Conservation (phyloP, 2,113 vertebrate species). For the Tupaia chinensis region DNA sequence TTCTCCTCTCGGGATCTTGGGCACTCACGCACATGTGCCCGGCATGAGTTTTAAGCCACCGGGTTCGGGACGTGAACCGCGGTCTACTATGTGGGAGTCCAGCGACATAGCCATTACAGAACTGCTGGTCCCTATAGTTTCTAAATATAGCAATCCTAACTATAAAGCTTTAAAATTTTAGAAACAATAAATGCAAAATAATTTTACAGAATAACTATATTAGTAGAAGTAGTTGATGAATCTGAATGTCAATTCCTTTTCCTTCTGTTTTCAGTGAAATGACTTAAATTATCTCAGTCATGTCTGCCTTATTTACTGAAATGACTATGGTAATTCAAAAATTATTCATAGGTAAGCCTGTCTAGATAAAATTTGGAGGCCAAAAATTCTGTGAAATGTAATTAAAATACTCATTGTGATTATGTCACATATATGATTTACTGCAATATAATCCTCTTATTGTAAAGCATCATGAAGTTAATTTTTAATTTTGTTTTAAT, state of each 20-base stretch:
- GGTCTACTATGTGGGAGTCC: too few species aligned
- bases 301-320: neutral
- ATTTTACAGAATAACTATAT: neutral
- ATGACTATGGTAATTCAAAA: neutral
- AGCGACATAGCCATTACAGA: too few species aligned
- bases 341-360: neutral
- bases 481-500: neutral
- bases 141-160: neutral
- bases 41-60: too few species aligned
- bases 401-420: constrained; percentile 44
- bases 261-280: neutral
- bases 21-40: too few species aligned
- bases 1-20: too few species aligned
- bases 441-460: neutral
- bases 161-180: neutral
- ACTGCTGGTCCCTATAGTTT: neutral
- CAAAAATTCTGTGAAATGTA: neutral
- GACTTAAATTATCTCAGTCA: neutral
- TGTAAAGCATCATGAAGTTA: neutral
- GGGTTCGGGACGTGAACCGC: too few species aligned
- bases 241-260: neutral
- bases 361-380: neutral
- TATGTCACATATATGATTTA: neutral
- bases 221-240: neutral
- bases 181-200: neutral